Evolutionary conservation across 2,797 vertebrate genomes (phyloP), one percentile per base, ranked within the genome.

Genomic region (Diplodus sargus): DNA sequence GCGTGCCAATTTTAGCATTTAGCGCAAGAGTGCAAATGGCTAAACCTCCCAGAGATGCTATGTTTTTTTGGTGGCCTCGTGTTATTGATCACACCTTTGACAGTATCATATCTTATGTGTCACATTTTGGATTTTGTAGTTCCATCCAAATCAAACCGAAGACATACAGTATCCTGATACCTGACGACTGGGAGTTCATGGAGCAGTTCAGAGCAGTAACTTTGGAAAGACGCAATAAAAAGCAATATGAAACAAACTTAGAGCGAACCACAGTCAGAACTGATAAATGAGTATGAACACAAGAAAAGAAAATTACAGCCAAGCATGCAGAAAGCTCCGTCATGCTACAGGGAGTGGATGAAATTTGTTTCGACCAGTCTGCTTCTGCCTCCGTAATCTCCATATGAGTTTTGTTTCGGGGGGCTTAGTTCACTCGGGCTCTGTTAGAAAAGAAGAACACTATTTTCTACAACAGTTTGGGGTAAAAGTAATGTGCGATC

Each of bases 321-420:
- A 30, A 66, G 45, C 59, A 48, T 14, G 10, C 49, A 54, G 39
- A 58, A 59, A 22, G 52, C 45, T 70, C 60, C 48, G 13, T 51
- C 23, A 47, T 30, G 47, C 59, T 52, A 59, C n/a, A 64, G 48
- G 6, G 49, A 58, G 39, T 4, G 23, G 30, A 30, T 56, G 28
- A 66, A 51, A 78, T 75, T 62, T 30, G 67, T 75, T 79, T 71
- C 3, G 30, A 63, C 71, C 22, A 11, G 20, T n/a, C n/a, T 51
- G 48, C 45, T 8, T 18, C 59, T 18, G 72, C 61, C 9, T 18
- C 51, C 12, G 48, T 42, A 64, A 53, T 66, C 56, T 65, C 73
- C 59, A 62, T 22, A 49, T 11, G 34, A 79, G 13, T 83, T 69
- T 53, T 15, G 14, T 66, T 65, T 43, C 12, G 34, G 49, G 39